A percentile compares a stretch with the other conserved stretches of the same genome.
phyloP scores from a whole-genome alignment of 2,113 vertebrate species.

The Triplophysa tibetana region DNA sequence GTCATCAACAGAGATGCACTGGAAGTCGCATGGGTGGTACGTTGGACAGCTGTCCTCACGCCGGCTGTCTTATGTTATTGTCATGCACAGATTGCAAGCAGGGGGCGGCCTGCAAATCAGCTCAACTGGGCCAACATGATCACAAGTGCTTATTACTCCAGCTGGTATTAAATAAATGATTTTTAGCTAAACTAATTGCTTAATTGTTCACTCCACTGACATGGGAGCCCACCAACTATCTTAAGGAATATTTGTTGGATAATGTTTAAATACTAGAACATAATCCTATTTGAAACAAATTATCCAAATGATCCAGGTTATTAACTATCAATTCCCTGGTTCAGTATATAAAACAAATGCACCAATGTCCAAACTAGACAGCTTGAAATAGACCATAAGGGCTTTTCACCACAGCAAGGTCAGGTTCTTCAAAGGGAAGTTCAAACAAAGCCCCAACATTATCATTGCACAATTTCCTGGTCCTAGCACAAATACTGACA shows the following conservation, averaged over 20 bases:
- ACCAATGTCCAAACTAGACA: constrained; percentile 23
- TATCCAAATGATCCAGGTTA: not conserved
- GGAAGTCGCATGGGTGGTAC: constrained; percentile 29
- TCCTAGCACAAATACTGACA: constrained; percentile 18
- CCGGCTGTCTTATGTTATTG: constrained; percentile 53
- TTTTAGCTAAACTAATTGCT: not conserved
- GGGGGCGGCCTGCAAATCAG: constrained; percentile 31
- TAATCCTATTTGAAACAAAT: not conserved
- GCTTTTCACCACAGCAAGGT: constrained; percentile 30
- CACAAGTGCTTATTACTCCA: constrained; percentile 9
- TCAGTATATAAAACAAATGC: not conserved
- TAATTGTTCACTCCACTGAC: not conserved
- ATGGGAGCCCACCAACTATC: not conserved
- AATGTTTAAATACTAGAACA: not conserved
- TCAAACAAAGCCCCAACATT: constrained; percentile 29
- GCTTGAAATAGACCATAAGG: constrained; percentile 32
- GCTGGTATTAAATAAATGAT: not conserved
- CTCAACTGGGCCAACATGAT: constrained; percentile 33
- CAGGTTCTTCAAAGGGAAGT: constrained; percentile 24
- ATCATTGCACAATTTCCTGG: constrained; percentile 17
- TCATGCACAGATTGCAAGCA: constrained; percentile 35
- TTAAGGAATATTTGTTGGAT: not conserved
- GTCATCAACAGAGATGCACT: not conserved
- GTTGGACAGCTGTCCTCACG: constrained; percentile 52
- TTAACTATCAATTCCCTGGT: not conserved